A percentile compares a stretch with the other conserved stretches of the same genome.
phyloP scores from a whole-genome alignment of 2,888 invertebrate species.

The Eupithecia centaureata region DNA sequence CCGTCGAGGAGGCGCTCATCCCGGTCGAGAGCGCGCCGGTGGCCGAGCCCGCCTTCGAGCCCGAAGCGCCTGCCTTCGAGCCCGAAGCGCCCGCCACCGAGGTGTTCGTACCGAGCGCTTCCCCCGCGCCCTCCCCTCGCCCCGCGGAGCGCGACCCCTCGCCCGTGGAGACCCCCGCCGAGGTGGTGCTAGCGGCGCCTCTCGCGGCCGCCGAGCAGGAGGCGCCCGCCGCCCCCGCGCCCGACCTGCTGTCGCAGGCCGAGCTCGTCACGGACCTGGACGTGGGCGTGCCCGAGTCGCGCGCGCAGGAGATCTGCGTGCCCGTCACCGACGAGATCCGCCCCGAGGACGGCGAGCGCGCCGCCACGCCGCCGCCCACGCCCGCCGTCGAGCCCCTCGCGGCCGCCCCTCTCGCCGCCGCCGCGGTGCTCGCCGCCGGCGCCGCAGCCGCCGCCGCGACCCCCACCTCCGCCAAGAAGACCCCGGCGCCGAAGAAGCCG shows the following conservation, averaged over 20 bases:
- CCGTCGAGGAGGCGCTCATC: constrained; percentile 40
- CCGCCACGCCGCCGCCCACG: constrained; percentile 53
- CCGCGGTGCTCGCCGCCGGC: constrained; percentile 54
- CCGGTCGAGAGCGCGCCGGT: constrained; percentile 12
- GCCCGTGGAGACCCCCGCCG: constrained; percentile 30
- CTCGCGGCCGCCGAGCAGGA: constrained; percentile 28
- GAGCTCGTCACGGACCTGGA: constrained; percentile 75
- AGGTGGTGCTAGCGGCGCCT: constrained; percentile 29
- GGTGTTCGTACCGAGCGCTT: constrained; percentile 7
- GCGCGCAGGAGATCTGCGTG: constrained; percentile 78
- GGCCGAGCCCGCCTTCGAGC: background rate
- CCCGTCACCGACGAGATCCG: constrained; percentile 73
- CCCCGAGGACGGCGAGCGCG: constrained; percentile 61
- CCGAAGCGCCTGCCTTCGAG: constrained; percentile 5
- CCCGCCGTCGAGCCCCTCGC: constrained; percentile 55
- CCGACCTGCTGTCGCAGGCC: constrained; percentile 66
- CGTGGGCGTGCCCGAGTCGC: constrained; percentile 70
- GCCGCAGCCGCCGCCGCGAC: constrained; percentile 51
- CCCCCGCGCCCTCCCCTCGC: constrained; percentile 34
- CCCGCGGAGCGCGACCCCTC: constrained; percentile 32
- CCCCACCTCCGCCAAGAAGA: constrained; percentile 44
- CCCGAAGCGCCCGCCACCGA: constrained; percentile 3
- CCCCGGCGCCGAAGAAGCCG: constrained; percentile 51
- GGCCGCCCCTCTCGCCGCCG: constrained; percentile 57
- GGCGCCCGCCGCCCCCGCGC: constrained; percentile 55